Evolutionary conservation across 2,888 invertebrate species (phyloP).

Genomic region (Coelogynopora nodosa): DNA sequence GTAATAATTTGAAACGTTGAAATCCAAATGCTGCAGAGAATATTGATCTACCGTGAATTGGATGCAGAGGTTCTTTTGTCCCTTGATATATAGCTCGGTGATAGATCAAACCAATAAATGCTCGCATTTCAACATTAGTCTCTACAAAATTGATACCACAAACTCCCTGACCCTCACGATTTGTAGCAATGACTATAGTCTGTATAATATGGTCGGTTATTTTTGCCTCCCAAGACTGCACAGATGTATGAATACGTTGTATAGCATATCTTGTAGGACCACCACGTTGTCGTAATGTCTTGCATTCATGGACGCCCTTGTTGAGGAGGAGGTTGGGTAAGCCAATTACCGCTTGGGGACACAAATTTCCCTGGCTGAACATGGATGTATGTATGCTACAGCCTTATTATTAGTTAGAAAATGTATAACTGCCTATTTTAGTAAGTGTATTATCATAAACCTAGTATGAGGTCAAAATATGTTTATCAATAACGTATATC

Average conservation of each 20-base stretch:
- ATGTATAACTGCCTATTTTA: neutral
- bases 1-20: slow-evolving; percentile 34
- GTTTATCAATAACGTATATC: neutral
- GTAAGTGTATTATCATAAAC: neutral
- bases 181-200: neutral
- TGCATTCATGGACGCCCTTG: slow-evolving; percentile 9
- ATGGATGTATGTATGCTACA: neutral
- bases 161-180: slow-evolving; percentile 17
- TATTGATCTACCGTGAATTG: slow-evolving; percentile 28
- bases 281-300: slow-evolving; percentile 25
- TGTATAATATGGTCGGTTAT: neutral
- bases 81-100: slow-evolving; percentile 32
- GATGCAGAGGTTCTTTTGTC: slow-evolving; percentile 26
- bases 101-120: slow-evolving; percentile 34
- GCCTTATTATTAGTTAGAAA: too few relatives aligned
- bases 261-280: slow-evolving; percentile 34
- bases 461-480: neutral
- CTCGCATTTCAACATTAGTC: slow-evolving; percentile 26
- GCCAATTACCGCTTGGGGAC: neutral
- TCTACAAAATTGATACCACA: neutral
- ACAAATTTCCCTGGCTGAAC: neutral
- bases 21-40: slow-evolving; percentile 23
- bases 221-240: slow-evolving; percentile 12
- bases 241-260: neutral
- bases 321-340: neutral